Evolutionary conservation across 2,797 vertebrate genomes (phyloP).

Genomic region (Pteropus rufus): DNA sequence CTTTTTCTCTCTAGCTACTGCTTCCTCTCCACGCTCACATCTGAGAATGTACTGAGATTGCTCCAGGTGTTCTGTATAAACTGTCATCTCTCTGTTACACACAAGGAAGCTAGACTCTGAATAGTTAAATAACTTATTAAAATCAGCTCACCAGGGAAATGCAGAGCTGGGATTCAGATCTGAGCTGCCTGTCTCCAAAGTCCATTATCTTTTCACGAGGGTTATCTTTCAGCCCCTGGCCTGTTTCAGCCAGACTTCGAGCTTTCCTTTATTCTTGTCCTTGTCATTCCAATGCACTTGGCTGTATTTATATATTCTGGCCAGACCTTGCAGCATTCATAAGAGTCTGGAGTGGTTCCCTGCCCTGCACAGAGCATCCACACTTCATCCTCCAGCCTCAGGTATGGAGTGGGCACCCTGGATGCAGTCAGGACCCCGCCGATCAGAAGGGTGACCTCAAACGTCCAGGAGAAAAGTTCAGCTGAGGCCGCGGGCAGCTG

Average conservation of each 20-base stretch:
- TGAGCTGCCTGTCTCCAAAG: fast-evolving
- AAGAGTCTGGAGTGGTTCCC: not conserved
- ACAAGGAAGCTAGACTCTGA: not conserved
- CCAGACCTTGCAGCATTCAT: not conserved
- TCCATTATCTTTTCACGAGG: not conserved
- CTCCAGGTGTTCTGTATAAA: not conserved
- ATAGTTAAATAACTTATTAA: not conserved
- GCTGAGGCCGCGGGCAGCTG: not conserved
- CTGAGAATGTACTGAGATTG: not conserved
- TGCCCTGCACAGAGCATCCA: fast-evolving
- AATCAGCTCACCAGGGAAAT: not conserved
- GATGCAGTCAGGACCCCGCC: not conserved
- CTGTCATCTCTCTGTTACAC: not conserved
- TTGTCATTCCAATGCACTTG: not conserved
- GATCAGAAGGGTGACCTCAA: not conserved
- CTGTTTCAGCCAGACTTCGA: not conserved
- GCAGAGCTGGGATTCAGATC: not conserved
- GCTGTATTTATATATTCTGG: not conserved
- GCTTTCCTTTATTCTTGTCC: not conserved
- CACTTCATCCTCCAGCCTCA: not conserved
- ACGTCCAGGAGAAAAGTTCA: not conserved
- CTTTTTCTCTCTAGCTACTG: not conserved
- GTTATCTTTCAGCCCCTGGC: not conserved
- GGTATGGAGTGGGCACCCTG: not conserved
- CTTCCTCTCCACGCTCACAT: not conserved